phyloP scores from a whole-genome alignment of 2,797 vertebrate species.

The Danionella dracula region DNA sequence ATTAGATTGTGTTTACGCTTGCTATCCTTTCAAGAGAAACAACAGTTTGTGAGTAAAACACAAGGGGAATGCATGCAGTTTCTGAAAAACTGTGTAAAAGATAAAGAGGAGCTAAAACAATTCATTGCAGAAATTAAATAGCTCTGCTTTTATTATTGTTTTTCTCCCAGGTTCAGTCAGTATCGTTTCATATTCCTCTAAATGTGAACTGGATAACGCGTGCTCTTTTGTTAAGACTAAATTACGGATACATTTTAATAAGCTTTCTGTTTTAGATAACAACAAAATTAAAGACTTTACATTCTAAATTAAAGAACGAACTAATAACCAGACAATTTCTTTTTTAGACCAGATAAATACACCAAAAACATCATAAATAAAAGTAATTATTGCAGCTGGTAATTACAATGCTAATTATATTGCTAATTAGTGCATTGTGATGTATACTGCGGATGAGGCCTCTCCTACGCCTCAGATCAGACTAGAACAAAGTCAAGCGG shows the following conservation, averaged over 20 bases:
- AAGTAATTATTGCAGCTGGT: conserved; percentile 74
- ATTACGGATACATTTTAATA: not conserved
- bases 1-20: conserved; percentile 52
- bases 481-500: conserved; percentile 45
- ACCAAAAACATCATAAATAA: conserved; percentile 72
- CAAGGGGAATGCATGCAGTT: conserved; percentile 28
- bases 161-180: not conserved
- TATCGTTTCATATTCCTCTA: not conserved
- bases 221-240: not conserved
- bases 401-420: conserved; percentile 79
- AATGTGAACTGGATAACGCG: not conserved
- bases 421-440: conserved; percentile 74
- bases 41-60: conserved; percentile 48
- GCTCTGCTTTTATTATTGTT: not conserved
- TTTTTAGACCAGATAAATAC: conserved; percentile 67
- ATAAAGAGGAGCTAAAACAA: conserved; percentile 34
- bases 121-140: conserved; percentile 28
- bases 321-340: conserved; percentile 64
- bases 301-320: conserved; percentile 59
- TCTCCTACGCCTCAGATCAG: conserved; percentile 49
- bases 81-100: conserved; percentile 28
- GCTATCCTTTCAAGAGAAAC: conserved; percentile 50
- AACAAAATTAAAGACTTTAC: conserved; percentile 22
- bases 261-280: conserved; percentile 2
- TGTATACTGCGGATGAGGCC: conserved; percentile 68